Evolutionary conservation across 2,797 vertebrate genomes (phyloP), one percentile per base, ranked within the genome.

Genomic region (Ctenopoma kingsleyae): DNA sequence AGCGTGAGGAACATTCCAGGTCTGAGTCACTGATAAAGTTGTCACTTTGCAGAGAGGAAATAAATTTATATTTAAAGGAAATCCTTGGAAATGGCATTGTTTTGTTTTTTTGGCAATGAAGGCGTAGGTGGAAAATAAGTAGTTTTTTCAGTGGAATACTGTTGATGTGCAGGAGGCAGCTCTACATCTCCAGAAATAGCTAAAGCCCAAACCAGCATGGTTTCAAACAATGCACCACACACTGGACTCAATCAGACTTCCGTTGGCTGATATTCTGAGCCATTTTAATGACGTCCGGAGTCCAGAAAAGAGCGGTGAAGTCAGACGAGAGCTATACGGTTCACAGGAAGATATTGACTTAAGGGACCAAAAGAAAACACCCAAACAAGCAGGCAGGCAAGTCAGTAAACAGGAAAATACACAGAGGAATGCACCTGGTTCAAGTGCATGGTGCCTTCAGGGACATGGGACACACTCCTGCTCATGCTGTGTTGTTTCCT

Each of bases 401-500:
- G 35, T 74, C 71, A 32, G 87, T 94, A 94, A 95, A 95, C 94
- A 95, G 95, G 93, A 94, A 93, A 91, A 92, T 86, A 84, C 89
- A 90, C 78, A 81, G 83, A 92, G 93, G 93, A 93, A 93, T 76
- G 87, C 85, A 93, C 84, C 88, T 92, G 90, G 91, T 63, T 84
- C 55, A 81, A 90, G 84, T 86, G 82, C 66, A 75, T 23, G 23
- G 67, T 66, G 88, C 69, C 89, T 88, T 90, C 86, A 89, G 92
- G 91, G 89, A 88, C 87, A 74, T 0, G 62, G 81, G 88, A 89
- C 92, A 88, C 87, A 86, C 90, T 89, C 76, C 77, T 51, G 59
- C 85, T 85, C 83, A 82, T 5, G 73, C 84, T 82, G 91, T 78
- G 84, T 83, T 80, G 81, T 85, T 93, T 94, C 93, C 93, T 91